Conservation (phyloP, 2,888 invertebrate genomes). For the Proisotoma minuta region DNA sequence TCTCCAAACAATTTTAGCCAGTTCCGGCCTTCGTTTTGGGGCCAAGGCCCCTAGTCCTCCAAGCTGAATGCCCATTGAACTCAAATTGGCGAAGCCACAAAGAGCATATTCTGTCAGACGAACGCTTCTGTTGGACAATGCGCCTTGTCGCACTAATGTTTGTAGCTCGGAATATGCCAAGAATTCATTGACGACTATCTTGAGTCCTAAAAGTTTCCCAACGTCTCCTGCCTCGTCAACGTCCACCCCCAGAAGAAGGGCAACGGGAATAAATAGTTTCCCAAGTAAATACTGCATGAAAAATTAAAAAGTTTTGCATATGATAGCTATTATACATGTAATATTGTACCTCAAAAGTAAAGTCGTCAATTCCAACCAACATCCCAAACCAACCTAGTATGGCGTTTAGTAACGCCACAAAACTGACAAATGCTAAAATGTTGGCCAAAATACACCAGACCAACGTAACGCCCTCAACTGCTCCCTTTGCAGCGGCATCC, state of each 20-base stretch:
- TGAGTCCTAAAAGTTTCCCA: constrained; percentile 78
- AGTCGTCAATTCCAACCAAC: constrained; percentile 63
- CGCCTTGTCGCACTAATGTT: constrained; percentile 54
- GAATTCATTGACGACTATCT: constrained; percentile 88
- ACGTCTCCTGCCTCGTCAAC: constrained; percentile 67
- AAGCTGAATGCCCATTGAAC: constrained; percentile 65
- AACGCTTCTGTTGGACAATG: constrained; percentile 57
- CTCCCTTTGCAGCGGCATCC: constrained; percentile 85
- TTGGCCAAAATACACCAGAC: constrained; percentile 85
- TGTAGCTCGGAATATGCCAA: constrained; percentile 78
- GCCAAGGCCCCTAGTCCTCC: constrained; percentile 72
- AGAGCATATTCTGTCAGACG: constrained; percentile 84
- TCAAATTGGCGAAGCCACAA: constrained; percentile 87
- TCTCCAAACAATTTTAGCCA: constrained; percentile 66
- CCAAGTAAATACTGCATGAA: constrained; percentile 66
- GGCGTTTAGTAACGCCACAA: constrained; percentile 78
- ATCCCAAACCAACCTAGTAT: constrained; percentile 74
- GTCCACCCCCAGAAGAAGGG: constrained; percentile 73
- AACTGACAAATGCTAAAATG: constrained; percentile 61
- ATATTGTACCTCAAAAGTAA: constrained; percentile 55
- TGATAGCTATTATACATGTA: background rate
- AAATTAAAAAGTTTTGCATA: background rate
- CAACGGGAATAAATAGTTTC: constrained; percentile 84
- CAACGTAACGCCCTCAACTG: constrained; percentile 51
- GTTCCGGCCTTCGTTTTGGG: constrained; percentile 64